Conservation (phyloP, 2,888 invertebrate species). For the Vesta saturnalis region DNA sequence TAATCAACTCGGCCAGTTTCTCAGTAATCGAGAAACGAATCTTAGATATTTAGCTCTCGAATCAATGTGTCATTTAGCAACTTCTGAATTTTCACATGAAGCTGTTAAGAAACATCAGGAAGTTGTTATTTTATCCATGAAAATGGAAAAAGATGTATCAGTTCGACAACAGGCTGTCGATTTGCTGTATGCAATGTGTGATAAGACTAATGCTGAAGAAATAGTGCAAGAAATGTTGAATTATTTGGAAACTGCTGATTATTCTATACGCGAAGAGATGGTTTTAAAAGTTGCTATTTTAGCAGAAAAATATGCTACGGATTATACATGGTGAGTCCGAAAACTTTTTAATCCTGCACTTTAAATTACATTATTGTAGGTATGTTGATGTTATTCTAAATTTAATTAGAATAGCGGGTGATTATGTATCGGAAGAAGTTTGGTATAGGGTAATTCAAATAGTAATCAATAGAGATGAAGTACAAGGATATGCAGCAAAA, state of each 20-base stretch:
- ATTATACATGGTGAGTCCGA: conserved; percentile 90
- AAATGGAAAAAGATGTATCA: conserved; percentile 99
- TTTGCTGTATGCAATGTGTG: conserved; percentile 99
- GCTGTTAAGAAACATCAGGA: conserved; percentile 99
- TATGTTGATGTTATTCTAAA: conserved; percentile 97
- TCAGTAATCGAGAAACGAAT: conserved; percentile 97
- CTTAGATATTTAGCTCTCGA: conserved; percentile 97
- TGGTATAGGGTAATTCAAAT: conserved; percentile 99
- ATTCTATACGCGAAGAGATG: conserved; percentile 99
- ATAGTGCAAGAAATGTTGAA: conserved; percentile 99
- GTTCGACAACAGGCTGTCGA: conserved; percentile 98
- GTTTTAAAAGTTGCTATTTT: conserved; percentile 99
- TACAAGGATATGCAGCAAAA: conserved; percentile 99
- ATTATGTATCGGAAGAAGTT: conserved; percentile 99
- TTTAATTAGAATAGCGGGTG: conserved; percentile 98
- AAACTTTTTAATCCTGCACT: not conserved
- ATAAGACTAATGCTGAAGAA: conserved; percentile 98
- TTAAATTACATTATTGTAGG: conserved; percentile 52
- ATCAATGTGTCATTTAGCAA: conserved; percentile 99
- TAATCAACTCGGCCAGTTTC: conserved; percentile 98
- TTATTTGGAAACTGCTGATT: conserved; percentile 98
- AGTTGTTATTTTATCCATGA: conserved; percentile 98
- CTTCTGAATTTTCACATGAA: conserved; percentile 99
- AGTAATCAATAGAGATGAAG: conserved; percentile 99
- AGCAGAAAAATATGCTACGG: conserved; percentile 99